Evolutionary conservation across 2,888 invertebrate species (phyloP).

Genomic region (Drosophila emarginata): DNA sequence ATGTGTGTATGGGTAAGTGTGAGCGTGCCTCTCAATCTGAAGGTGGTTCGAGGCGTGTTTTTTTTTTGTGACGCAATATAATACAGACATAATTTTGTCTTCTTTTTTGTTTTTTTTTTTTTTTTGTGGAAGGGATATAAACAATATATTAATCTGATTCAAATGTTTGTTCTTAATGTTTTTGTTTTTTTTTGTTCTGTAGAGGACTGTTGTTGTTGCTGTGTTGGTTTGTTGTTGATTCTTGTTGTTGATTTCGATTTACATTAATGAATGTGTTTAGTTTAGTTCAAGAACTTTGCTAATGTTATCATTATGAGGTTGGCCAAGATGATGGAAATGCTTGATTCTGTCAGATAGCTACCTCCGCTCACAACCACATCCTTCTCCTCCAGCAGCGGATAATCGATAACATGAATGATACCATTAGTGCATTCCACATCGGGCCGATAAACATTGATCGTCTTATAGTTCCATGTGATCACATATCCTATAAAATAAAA

Average conservation of each 20-base stretch:
- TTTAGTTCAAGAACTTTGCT: slow-evolving; percentile 81
- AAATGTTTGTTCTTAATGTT: slow-evolving; percentile 29
- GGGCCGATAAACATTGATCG: slow-evolving; percentile 93
- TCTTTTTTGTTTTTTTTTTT: slow-evolving; percentile 23
- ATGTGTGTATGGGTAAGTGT: slow-evolving; percentile 28
- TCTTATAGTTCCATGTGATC: slow-evolving; percentile 92
- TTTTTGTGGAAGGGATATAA: slow-evolving; percentile 20
- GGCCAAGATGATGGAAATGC: slow-evolving; percentile 81
- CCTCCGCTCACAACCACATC: slow-evolving; percentile 88
- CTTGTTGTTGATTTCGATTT: slow-evolving; percentile 47
- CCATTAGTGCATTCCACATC: slow-evolving; percentile 98
- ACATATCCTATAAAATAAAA: slow-evolving; percentile 86
- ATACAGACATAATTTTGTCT: slow-evolving; percentile 50
- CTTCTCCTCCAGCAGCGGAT: slow-evolving; percentile 91
- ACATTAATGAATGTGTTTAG: slow-evolving; percentile 61
- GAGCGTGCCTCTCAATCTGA: slow-evolving; percentile 25
- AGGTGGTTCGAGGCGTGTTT: slow-evolving; percentile 26
- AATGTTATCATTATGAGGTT: slow-evolving; percentile 82
- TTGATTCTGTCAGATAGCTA: slow-evolving; percentile 81
- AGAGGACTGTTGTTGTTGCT: slow-evolving; percentile 56
- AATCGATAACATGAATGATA: slow-evolving; percentile 96
- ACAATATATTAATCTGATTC: slow-evolving; percentile 53
- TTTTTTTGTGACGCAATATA: slow-evolving; percentile 67
- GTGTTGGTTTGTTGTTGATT: slow-evolving; percentile 39
- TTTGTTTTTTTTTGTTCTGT: slow-evolving; percentile 38